Evolutionary conservation across 2,113 vertebrate genomes (phyloP).

Genomic region (Malurus melanocephalus): DNA sequence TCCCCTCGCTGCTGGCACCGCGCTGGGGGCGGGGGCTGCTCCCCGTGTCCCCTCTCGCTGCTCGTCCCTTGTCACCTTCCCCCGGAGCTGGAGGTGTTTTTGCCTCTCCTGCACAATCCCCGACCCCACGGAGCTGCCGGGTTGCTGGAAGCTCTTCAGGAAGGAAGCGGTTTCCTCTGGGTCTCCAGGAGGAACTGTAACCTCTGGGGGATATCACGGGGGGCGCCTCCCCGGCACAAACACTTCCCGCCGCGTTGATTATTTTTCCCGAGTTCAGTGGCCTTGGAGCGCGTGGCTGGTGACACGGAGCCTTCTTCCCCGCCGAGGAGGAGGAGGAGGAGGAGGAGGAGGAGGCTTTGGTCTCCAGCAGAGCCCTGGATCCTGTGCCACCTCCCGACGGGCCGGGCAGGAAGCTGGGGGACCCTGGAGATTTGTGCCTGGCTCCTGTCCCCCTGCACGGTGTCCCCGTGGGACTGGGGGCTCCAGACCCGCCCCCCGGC

Average conservation of each 20-base stretch:
- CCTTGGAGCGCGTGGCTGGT: background rate
- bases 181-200: background rate
- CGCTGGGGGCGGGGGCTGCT: background rate
- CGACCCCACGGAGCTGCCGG: background rate
- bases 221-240: background rate
- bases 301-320: background rate
- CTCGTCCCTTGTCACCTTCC: background rate
- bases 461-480: background rate
- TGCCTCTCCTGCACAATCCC: background rate
- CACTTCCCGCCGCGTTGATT: background rate
- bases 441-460: background rate
- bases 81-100: background rate
- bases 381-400: background rate
- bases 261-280: background rate
- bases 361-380: rapidly evolving
- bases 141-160: background rate
- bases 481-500: background rate
- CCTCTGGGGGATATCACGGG: background rate
- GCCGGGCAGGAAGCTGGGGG: background rate
- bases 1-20: background rate
- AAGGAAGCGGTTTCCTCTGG: background rate
- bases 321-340: background rate
- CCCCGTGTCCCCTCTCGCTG: background rate
- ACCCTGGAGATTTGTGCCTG: background rate
- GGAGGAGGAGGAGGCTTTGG: background rate